Base-by-base conservation (phyloP, 2,113 vertebrate species). In the Cromileptes altivelis region DNA sequence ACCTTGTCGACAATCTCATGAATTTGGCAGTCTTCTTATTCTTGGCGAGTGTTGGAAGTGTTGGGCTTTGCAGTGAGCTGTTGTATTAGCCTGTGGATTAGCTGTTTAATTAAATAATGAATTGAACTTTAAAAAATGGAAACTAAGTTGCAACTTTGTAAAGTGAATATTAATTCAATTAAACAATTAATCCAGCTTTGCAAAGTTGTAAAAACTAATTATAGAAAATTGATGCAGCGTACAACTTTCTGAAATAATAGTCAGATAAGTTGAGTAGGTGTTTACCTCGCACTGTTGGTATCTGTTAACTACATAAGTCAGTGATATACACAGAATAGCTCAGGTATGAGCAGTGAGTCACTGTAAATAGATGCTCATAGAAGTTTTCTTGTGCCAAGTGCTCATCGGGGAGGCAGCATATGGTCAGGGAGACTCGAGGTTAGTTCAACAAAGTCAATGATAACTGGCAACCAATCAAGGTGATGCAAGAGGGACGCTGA, bases 401-500 rank as follows among this genome's bases (percentile, higher is more conserved):
- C 53, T 74, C 73, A 50, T 69, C 23, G 45, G 85, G 75, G 81
- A 80, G 83, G 69, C 53, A 83, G 85, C 91, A 91, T 92, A 87
- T 90, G 91, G 81, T 83, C 75, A 37, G 70, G 60, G 84, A 89
- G 75, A 87, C 70, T 74, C 23, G 42, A 79, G 93, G 90, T 92
- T 80, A 90, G 83, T 87, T 85, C 78, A 92, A 81, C 81, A 90
- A 93, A 93, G 87, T 87, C 87, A 86, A 75, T 69, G 37, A 77
- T 85, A 84, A 84, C 82, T 94, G 93, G 90, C 90, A 90, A 61
- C 84, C 82, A 81, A 91, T 88, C 89, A 92, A 89, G 86, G 85
- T 84, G 67, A 85, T 61, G 81, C 90, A 42, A 73, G 70, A 85
- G 80, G 87, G 80, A 85, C 33, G 19, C 83, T 89, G 69, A 81